Percentiles rank a stretch among this genome's conserved stretches.
phyloP scores from a whole-genome alignment of 2,113 vertebrate genomes.

The Malaclemys terrapin region DNA sequence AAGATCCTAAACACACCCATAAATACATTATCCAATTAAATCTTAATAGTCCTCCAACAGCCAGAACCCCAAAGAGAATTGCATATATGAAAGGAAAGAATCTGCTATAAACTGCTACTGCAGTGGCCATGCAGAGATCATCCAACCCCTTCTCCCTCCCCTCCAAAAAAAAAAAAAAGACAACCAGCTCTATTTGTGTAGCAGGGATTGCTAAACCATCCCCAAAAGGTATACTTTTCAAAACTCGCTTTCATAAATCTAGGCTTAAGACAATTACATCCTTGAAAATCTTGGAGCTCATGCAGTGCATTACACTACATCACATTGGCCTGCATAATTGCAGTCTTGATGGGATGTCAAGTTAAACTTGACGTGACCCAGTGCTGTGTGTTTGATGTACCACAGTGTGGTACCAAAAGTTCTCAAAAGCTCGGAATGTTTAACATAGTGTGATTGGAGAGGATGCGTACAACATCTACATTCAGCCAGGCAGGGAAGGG shows the following conservation, averaged over 20 bases:
- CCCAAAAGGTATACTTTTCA: not conserved
- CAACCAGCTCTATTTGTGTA: accelerated
- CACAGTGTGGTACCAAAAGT: not conserved
- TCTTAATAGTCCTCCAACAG: not conserved
- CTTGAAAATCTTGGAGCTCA: not conserved
- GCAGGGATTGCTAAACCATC: not conserved
- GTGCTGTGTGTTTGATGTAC: not conserved
- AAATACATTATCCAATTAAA: not conserved
- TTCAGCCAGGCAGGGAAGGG: not conserved
- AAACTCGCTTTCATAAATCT: not conserved
- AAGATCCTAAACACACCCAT: not conserved
- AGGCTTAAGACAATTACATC: not conserved
- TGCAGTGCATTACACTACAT: not conserved
- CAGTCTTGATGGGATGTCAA: not conserved
- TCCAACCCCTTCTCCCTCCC: not conserved
- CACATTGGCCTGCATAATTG: not conserved
- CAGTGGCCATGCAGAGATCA: not conserved
- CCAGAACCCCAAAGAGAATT: not conserved
- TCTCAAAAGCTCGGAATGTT: not conserved
- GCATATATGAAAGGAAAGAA: not conserved
- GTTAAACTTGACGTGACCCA: not conserved
- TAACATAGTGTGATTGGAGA: not conserved
- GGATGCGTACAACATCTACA: not conserved
- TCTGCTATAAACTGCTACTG: not conserved
- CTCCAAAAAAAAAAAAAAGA: no score